phyloP scores from a whole-genome alignment of 2,888 invertebrate species.

The Eilema sororculum region DNA sequence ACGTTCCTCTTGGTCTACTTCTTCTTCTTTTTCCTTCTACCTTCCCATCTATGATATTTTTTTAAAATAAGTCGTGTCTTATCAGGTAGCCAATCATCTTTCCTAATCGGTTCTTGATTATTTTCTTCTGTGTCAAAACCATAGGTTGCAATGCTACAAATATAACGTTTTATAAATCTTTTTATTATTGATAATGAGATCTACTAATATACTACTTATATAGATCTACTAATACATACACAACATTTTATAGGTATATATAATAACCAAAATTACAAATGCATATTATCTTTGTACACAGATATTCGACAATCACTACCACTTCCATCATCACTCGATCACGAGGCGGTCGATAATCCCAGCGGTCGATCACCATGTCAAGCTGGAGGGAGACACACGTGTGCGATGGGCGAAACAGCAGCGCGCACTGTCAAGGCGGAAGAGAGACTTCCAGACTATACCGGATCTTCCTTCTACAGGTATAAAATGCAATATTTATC shows the following conservation, averaged over 20 bases:
- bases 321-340: conserved; percentile 93
- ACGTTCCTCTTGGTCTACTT: too few relatives aligned
- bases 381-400: conserved; percentile 91
- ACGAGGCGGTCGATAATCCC: conserved; percentile 92
- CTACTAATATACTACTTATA: too few relatives aligned
- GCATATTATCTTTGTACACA: conserved; percentile 75
- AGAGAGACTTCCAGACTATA: conserved; percentile 91
- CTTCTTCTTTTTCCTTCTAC: too few relatives aligned
- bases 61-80: too few relatives aligned
- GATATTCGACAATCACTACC: conserved; percentile 96
- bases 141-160: too few relatives aligned
- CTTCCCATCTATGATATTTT: too few relatives aligned
- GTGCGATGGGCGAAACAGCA: conserved; percentile 95
- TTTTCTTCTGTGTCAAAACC: too few relatives aligned
- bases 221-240: too few relatives aligned
- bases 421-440: conserved; percentile 91
- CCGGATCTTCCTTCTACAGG: conserved; percentile 68
- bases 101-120: too few relatives aligned
- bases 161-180: too few relatives aligned
- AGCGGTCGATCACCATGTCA: conserved; percentile 90
- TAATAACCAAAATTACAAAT: neutral
- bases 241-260: neutral
- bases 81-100: too few relatives aligned
- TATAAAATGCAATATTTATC: conserved; percentile 32
- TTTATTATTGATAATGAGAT: too few relatives aligned